Conservation (phyloP, 2,797 vertebrate species). For the Falco berigora region DNA sequence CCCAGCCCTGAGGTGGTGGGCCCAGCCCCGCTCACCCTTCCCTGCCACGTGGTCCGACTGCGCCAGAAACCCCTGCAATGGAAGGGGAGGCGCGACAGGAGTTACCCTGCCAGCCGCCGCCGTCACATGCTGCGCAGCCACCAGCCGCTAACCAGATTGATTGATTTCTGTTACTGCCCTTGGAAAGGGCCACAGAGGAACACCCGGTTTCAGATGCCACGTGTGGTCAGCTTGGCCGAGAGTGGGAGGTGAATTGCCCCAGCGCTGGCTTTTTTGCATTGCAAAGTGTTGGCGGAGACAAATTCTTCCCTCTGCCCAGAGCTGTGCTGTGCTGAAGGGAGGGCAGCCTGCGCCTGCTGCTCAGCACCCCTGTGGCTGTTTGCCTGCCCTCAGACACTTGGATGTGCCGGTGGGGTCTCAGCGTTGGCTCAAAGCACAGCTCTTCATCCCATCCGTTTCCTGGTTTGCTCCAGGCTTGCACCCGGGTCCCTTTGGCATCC, state of each 20-base stretch:
- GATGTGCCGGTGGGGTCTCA: rapidly evolving
- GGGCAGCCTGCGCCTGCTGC: neutral
- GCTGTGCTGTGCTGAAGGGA: neutral
- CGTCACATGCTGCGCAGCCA: neutral
- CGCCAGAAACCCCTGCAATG: conserved; percentile 50
- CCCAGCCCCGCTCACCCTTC: neutral
- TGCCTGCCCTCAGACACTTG: neutral
- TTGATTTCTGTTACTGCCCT: neutral
- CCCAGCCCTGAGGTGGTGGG: neutral
- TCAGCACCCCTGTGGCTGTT: neutral
- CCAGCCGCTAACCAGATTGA: neutral
- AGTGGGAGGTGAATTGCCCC: neutral
- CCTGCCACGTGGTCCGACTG: conserved; percentile 36
- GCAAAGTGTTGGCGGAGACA: neutral
- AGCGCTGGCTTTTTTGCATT: rapidly evolving
- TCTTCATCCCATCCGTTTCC: neutral
- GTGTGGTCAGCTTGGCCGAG: rapidly evolving
- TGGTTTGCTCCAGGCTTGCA: rapidly evolving
- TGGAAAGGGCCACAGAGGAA: neutral
- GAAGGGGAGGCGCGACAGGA: conserved; percentile 45
- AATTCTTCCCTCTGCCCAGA: neutral
- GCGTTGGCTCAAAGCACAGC: rapidly evolving
- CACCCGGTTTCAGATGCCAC: rapidly evolving
- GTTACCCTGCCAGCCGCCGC: neutral
- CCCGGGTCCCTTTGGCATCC: rapidly evolving